Evolutionary conservation across 1,140 invertebrate species (phyloP), one percentile per base, ranked within the genome.

Genomic region (Ips nitidus): DNA sequence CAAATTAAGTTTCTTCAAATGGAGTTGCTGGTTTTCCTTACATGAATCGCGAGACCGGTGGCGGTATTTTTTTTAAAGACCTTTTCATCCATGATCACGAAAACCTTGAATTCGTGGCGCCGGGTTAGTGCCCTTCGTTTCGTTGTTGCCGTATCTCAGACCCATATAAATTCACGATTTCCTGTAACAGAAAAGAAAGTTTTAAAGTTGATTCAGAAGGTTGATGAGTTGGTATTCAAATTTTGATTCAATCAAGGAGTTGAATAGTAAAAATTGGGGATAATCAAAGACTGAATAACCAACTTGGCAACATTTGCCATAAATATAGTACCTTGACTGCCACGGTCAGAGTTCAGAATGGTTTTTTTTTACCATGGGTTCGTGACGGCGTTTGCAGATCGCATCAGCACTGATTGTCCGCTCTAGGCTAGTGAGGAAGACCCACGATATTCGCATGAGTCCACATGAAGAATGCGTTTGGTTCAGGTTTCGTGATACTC

Each of bases 41-140:
- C 7, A 37, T 38, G 52, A 55, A 2, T 2, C 37, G 37, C 5
- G 52, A 38, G 36, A 22, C 52, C 8, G 4, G 2, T 22, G 52
- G 36, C 36, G 6, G 37, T 22, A 38, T 55, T 55, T 36, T 55
- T 55, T 55, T 22, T 22, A 55, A 37, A 55, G 5, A 37, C 36
- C 52, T 36, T 22, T 22, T 8, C 8, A 55, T 38, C 37, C 52
- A 55, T 37, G 52, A 38, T 38, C 52, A 55, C 52, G 52, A 38
- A 55, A 50, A 50, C 45, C 52, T 22, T 55, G 52, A 55, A 38
- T 55, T 55, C 52, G 52, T 55, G 52, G 52, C 52, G 52, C 52
- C 52, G 52, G 52, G 52, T 55, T 55, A 55, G 8, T 55, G 52
- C 8, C 52, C 52, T 37, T 55, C 45, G 22, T 22, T 22, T 22